Base-by-base conservation (phyloP, 2,888 invertebrate genomes). In the Pseudeuparius sepicola region DNA sequence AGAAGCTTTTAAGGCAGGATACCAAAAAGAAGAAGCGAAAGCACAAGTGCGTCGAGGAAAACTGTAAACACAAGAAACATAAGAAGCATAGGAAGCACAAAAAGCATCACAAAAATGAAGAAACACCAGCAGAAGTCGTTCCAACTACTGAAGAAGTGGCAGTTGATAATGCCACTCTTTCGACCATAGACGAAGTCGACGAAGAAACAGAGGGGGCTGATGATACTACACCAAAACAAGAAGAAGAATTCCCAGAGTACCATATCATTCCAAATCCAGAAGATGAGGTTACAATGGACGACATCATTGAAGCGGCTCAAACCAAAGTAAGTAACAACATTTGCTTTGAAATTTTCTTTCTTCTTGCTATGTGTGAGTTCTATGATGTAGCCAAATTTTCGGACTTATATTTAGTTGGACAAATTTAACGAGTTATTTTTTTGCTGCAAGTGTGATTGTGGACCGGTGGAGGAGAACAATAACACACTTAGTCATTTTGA, bases 21-120 rank as follows among this genome's bases (percentile, higher is more conserved):
- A 69, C 74, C 3, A 75, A 73, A 50, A 75, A 75, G 56, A 78
- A 76, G 55, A 77, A 75, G 53, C 75, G 70, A 47, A 78, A 75
- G 49, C 78, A 78, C 52, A 76, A 74, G 55, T 78, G 75, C 50
- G 70, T 69, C 48, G 79, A 78, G 41, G 78, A 79, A 40, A 70
- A 73, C 45, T 75, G 81, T 50, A 81, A 78, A 46, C 70, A 75
- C 37, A 70, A 72, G 39, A 83, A 83, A 52, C 83, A 82, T 59
- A 85, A 83, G 55, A 76, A 74, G 40, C 81, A 83, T 51, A 74
- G 75, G 46, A 84, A 84, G 61, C 84, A 84, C 51, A 77, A 79
- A 57, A 82, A 80, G 53, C 74, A 80, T 54, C 75, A 83, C 60
- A 74, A 78, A n/a, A 66, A 61, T 16, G 24, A 66, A 64, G 65